Percentiles rank a stretch among this genome's conserved stretches.
Conservation (phyloP, 2,888 invertebrate species). For the Erpobdella octoculata region DNA sequence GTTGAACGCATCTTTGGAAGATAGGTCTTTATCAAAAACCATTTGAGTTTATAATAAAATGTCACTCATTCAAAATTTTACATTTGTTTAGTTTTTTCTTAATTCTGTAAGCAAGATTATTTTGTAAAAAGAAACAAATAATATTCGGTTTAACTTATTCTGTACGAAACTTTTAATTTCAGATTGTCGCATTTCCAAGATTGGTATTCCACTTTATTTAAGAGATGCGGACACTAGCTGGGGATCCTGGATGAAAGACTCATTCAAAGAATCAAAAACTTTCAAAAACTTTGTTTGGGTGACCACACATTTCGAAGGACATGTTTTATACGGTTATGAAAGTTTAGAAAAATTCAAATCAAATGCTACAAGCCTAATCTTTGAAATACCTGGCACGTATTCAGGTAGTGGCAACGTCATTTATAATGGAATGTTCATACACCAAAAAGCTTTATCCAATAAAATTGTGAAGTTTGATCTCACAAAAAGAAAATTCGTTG, state of each 20-base stretch:
- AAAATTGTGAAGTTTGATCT: slow-evolving; percentile 45
- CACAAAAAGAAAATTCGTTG: slow-evolving; percentile 30
- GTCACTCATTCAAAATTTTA: no score
- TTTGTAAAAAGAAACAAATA: no score
- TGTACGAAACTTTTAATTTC: no score
- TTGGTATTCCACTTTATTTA: slow-evolving; percentile 86
- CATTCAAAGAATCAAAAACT: slow-evolving; percentile 63
- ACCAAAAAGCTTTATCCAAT: slow-evolving; percentile 54
- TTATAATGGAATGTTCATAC: slow-evolving; percentile 88
- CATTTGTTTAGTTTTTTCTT: no score
- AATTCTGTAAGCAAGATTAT: no score
- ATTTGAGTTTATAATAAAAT: no score
- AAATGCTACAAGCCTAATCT: slow-evolving; percentile 41
- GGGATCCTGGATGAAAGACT: slow-evolving; percentile 80
- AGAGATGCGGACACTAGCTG: slow-evolving; percentile 67
- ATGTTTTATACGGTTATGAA: slow-evolving; percentile 63
- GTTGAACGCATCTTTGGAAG: no score
- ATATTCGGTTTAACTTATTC: no score
- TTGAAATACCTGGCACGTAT: slow-evolving; percentile 48
- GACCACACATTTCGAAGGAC: slow-evolving; percentile 68
- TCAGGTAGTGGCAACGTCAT: slow-evolving; percentile 93
- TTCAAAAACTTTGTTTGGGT: slow-evolving; percentile 67
- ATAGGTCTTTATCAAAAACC: no score
- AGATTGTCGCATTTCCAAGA: slow-evolving; percentile 37
- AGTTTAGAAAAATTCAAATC: slow-evolving; percentile 50